Percentiles rank a stretch among this genome's conserved stretches.
These are phyloP conservation scores for Enhydra lutris DNA, from an alignment of 2,113 vertebrate species.

Conservation along the genomic window DNA sequence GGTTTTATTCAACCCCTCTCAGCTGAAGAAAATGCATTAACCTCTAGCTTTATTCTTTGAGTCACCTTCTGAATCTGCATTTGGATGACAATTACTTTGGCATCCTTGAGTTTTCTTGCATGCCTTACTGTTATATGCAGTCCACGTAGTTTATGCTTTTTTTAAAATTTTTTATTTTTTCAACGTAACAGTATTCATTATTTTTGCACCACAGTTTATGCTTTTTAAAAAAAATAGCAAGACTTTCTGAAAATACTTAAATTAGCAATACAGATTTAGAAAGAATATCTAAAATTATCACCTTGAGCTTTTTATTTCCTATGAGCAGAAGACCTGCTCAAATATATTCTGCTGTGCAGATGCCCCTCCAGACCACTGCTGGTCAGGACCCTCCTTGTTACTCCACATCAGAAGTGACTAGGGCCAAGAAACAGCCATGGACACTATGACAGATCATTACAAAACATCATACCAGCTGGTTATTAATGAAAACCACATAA, in stretches of 20 bases:
- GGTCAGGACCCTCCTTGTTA: background rate
- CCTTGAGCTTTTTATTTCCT: background rate
- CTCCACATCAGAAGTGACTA: background rate
- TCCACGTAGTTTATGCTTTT: background rate
- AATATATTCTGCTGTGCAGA: background rate
- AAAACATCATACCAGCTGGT: background rate
- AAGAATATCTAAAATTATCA: background rate
- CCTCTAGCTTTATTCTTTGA: background rate
- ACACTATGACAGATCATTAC: background rate
- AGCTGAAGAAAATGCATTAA: background rate
- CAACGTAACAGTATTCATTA: no score
- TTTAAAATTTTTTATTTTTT: no score
- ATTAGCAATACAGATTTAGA: background rate
- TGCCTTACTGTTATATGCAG: background rate
- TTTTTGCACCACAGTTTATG: background rate
- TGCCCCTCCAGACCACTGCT: background rate
- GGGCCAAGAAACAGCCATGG: background rate
- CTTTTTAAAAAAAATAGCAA: background rate
- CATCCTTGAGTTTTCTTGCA: background rate
- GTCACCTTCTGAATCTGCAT: background rate
- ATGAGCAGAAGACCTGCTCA: background rate
- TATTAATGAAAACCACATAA: conserved; percentile 61
- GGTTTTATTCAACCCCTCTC: background rate
- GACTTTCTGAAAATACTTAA: background rate
- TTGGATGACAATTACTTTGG: background rate